Percentiles rank a stretch among this genome's conserved stretches.
Conservation (phyloP, 2,888 invertebrate species). For the Galerucella pusilla region DNA sequence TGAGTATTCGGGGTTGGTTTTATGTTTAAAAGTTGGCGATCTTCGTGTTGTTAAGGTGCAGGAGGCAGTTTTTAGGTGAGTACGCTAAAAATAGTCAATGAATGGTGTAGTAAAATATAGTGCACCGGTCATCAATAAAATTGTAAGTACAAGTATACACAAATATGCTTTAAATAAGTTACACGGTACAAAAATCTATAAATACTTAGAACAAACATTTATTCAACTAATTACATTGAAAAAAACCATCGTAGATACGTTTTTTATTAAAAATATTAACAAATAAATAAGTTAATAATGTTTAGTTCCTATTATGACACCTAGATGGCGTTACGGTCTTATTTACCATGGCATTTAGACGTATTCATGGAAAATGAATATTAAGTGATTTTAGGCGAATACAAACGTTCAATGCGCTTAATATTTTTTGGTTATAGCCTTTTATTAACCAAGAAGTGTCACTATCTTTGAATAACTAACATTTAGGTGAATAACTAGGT, state of each 20-base stretch:
- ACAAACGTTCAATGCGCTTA: too few relatives aligned
- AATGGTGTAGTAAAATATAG: constrained; percentile 4
- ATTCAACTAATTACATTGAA: too few relatives aligned
- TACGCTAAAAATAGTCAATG: constrained; percentile 3
- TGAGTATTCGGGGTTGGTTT: not conserved
- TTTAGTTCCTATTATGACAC: not conserved
- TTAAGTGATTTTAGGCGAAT: too few relatives aligned
- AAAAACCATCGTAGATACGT: not conserved
- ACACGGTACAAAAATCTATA: too few relatives aligned
- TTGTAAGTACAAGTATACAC: not conserved
- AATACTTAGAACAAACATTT: too few relatives aligned
- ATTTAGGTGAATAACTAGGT: too few relatives aligned
- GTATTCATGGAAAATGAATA: not conserved
- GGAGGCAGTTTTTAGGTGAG: constrained; percentile 4
- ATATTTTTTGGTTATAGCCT: too few relatives aligned
- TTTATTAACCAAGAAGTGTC: too few relatives aligned
- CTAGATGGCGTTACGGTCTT: not conserved
- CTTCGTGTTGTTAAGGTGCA: not conserved
- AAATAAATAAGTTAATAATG: not conserved
- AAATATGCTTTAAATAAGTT: not conserved
- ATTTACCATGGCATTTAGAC: not conserved
- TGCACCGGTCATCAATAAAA: constrained; percentile 2
- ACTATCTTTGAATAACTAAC: too few relatives aligned
- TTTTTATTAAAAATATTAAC: not conserved
- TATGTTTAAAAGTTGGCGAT: not conserved